Conservation (phyloP, 1,140 invertebrate genomes). For the Tyrophagus putrescentiae region DNA sequence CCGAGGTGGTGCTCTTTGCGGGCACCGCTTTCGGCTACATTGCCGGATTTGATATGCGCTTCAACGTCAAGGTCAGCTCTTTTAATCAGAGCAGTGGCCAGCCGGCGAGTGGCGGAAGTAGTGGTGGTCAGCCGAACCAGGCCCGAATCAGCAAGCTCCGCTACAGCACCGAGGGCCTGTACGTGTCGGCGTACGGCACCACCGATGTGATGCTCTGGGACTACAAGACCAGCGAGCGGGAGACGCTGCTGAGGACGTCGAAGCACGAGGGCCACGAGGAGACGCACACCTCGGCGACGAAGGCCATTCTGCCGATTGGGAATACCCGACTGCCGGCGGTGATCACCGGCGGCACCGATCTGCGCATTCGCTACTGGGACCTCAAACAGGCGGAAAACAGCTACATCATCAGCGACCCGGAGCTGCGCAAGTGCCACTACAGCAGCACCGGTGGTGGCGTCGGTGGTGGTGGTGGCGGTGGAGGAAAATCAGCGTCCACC, state of each 20-base stretch:
- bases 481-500: no score
- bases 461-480: no score
- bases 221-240: slow-evolving; percentile 61
- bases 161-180: slow-evolving; percentile 12
- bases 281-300: no score
- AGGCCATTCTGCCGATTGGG: slow-evolving; percentile 42
- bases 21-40: slow-evolving; percentile 19
- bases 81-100: not conserved
- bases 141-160: slow-evolving; percentile 15
- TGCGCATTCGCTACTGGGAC: slow-evolving; percentile 78
- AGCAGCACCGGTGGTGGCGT: no score
- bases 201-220: slow-evolving; percentile 86
- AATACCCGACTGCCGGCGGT: no score
- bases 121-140: no score
- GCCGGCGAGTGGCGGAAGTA: no score
- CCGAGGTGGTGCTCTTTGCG: slow-evolving; percentile 5
- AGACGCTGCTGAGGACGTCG: no score
- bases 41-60: slow-evolving; percentile 22
- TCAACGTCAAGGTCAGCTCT: slow-evolving; percentile 14
- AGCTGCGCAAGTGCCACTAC: not conserved
- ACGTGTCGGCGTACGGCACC: slow-evolving; percentile 50
- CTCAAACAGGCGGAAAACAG: slow-evolving; percentile 60
- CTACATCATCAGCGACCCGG: slow-evolving; percentile 38
- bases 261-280: no score
- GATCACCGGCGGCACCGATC: slow-evolving; percentile 76